Percentiles rank a stretch among this genome's conserved stretches.
Evolutionary conservation across 2,113 vertebrate species (phyloP).

Genomic region (Lagenorhynchus albirostris): DNA sequence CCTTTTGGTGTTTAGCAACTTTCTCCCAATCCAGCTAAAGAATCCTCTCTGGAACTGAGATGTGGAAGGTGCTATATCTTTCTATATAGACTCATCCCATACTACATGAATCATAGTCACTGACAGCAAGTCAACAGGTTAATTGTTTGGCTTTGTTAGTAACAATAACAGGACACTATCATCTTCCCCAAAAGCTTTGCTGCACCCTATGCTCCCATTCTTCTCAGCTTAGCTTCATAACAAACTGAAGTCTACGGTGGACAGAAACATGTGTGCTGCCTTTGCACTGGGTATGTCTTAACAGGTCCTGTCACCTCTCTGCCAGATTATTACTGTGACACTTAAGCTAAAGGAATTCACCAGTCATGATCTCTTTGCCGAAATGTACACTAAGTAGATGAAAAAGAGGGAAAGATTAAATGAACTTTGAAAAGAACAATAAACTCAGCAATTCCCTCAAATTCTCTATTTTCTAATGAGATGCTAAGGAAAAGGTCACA

Average conservation of each 20-base stretch:
- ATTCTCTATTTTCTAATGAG: conserved; percentile 9
- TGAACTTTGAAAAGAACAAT: neutral
- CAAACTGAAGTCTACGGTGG: neutral
- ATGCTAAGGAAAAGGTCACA: neutral
- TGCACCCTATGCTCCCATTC: neutral
- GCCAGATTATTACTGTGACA: neutral
- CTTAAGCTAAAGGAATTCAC: conserved; percentile 8
- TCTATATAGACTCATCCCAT: conserved; percentile 32
- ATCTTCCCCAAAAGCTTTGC: neutral
- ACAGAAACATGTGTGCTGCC: neutral
- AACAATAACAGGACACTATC: neutral
- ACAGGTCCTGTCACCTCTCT: neutral
- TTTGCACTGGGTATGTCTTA: neutral
- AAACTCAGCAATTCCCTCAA: conserved; percentile 27
- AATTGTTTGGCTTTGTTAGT: conserved; percentile 58
- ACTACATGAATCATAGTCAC: conserved; percentile 35
- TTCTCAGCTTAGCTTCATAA: neutral
- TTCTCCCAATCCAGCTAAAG: conserved; percentile 1
- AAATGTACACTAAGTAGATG: neutral
- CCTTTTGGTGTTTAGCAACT: conserved; percentile 20
- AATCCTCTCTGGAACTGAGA: conserved; percentile 20
- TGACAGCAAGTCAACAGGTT: conserved; percentile 62
- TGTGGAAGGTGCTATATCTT: neutral
- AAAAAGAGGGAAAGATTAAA: neutral
- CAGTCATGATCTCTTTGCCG: neutral